phyloP scores from a whole-genome alignment of 2,797 vertebrate species.

The Echiichthys vipera region DNA sequence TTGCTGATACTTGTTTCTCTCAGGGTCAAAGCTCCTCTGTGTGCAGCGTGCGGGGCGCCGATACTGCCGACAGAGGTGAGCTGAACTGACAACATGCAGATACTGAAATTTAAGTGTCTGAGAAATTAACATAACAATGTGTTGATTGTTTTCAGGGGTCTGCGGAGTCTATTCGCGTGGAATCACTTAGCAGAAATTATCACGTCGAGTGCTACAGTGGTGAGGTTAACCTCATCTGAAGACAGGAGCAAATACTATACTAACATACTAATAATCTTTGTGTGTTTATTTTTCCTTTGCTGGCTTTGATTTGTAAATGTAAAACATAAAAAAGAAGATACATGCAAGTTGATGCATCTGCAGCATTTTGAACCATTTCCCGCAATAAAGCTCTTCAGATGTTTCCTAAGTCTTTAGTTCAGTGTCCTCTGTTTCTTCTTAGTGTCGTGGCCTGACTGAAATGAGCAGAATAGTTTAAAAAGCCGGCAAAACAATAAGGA shows the following conservation, averaged over 20 bases:
- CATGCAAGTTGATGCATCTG: not conserved
- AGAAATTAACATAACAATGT: not conserved
- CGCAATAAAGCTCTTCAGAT: conserved; percentile 22
- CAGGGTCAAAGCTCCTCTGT: conserved; percentile 88
- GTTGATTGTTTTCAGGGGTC: conserved; percentile 85
- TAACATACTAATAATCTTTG: too few relatives aligned
- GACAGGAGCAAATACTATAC: not conserved
- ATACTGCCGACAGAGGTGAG: conserved; percentile 90
- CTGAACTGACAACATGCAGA: not conserved
- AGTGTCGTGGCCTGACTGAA: not conserved
- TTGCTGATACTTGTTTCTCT: conserved; percentile 15
- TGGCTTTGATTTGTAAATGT: not conserved
- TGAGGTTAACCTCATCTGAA: conserved; percentile 78
- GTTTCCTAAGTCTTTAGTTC: not conserved
- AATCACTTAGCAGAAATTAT: conserved; percentile 89
- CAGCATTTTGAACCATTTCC: conserved; percentile 5
- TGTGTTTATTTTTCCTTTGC: not conserved
- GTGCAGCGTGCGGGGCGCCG: conserved; percentile 86
- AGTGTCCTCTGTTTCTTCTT: not conserved
- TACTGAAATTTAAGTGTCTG: not conserved
- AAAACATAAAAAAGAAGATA: not conserved
- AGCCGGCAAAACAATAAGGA: not conserved
- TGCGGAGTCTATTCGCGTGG: conserved; percentile 90
- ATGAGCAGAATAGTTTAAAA: not conserved
- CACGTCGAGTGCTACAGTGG: conserved; percentile 90